Base-by-base conservation (phyloP, 2,888 invertebrate species). In the Microctonus aethiopoides region DNA sequence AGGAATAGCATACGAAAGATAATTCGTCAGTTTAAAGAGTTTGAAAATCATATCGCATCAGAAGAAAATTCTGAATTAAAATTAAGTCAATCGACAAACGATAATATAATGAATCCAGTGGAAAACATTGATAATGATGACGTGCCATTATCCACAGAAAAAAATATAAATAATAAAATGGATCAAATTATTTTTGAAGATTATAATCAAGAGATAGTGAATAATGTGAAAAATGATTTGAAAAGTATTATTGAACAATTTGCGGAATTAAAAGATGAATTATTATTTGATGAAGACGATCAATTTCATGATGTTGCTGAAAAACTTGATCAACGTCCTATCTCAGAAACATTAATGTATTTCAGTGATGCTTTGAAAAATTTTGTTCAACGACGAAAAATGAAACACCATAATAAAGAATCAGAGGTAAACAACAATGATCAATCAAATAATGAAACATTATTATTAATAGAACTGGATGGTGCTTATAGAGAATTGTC, bases 181-280 rank as follows among this genome's bases (percentile, higher is more conserved):
- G 79, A 80, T 61, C 61, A 65, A 71, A 70, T 68, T n/a, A 59
- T 65, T 16, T 71, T 76, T 32, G 74, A 72, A 41, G 74, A 69
- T 51, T 67, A 76, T 41, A 74, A 74, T 54, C 54, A 72, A 20
- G 39, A 64, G 26, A 69, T 77, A 2, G 63, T 78, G 11, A 79
- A 77, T 72, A 81, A 83, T 70, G 81, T 82, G 9, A 84, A 81
- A 68, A 80, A 82, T 71, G 84, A 77, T 70, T 73, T 86, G 0
- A 84, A 79, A 69, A 82, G 84, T 70, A 86, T 86, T 71, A 82
- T 86, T 68, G 78, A 80, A 71, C 82, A 86, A 51, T 85, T 86
- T 65, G 83, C 82, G 26, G 78, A 83, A 51, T 73, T 86, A 16
- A 83, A 81, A 74, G 79, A 73, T 46, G 84, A 86, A 77, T 71